Base-by-base conservation (phyloP, 2,113 vertebrate genomes). In the Columba janthina region DNA sequence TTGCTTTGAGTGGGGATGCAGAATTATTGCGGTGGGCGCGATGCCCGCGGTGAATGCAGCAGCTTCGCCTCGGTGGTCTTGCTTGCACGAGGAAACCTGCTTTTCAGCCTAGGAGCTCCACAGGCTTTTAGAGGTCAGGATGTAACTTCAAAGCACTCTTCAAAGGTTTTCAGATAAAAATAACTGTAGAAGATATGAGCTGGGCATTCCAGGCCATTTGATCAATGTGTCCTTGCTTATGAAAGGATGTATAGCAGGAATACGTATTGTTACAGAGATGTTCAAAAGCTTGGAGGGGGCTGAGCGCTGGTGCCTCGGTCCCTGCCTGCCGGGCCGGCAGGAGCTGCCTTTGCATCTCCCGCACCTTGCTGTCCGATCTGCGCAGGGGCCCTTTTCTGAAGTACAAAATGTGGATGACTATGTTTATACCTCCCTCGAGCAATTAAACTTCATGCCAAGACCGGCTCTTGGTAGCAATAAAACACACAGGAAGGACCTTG, bases 81-180 rank as follows among this genome's bases (percentile, higher is more conserved):
- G 0, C 0, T 1, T 18, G 26, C 36, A 12, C 24, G 15, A 69
- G 53, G 32, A 91, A 89, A 57, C 25, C 62, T 90, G 40, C 0
- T 57, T 86, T 88, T 81, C 53, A 90, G 53, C 21, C 44, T 57
- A 85, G 53, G 86, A 94, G 60, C 42, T 77, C 40, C 46, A 44
- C 1, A 1, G 36, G 29, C 12, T 60, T 94, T 56, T 70, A 90
- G 88, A 91, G 71, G 42, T 77, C 91, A 94, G 75, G 78, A 88
- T 80, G 56, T 58, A 88, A 70, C 67, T 93, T 96, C 90, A 97
- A 96, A 96, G 73, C 3, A 2, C 69, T 92, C 76, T 94, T 95
- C 89, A 94, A 94, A 93, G 77, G 44, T 58, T 93, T 96, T 73
- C 72, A 64, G 88, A 76, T 72, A 85, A 95, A 96, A 94, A 93